Evolutionary conservation across 2,797 vertebrate species (phyloP).

Genomic region (Phataginus tetradactyla): DNA sequence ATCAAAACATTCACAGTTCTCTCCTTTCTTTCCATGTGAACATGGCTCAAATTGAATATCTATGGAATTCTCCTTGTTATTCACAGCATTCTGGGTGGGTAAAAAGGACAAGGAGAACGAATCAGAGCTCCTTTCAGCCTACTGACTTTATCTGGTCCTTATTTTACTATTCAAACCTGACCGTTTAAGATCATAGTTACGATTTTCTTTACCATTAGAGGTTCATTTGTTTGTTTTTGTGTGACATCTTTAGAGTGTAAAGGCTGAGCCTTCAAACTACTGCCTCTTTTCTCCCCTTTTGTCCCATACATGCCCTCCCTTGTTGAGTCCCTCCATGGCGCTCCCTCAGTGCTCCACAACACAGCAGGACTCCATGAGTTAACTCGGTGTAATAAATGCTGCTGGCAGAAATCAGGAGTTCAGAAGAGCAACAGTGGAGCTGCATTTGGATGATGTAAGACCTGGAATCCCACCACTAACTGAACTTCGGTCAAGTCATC

Average conservation of each 20-base stretch:
- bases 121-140: neutral
- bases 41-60: neutral
- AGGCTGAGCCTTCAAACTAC: neutral
- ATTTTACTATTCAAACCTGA: neutral
- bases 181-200: neutral
- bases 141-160: neutral
- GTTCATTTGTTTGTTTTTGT: neutral
- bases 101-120: neutral
- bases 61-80: neutral
- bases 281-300: neutral
- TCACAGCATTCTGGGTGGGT: neutral
- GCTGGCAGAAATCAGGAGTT: neutral
- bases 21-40: neutral
- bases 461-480: neutral
- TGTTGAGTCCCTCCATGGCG: neutral
- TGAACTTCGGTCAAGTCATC: constrained; percentile 27
- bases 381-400: neutral
- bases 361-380: neutral
- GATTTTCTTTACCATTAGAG: neutral
- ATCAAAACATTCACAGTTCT: neutral
- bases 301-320: neutral
- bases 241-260: neutral
- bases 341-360: neutral
- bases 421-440: neutral
- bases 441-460: neutral